Evolutionary conservation across 2,797 vertebrate genomes (phyloP), one percentile per base, ranked within the genome.

Genomic region (Columba guinea): DNA sequence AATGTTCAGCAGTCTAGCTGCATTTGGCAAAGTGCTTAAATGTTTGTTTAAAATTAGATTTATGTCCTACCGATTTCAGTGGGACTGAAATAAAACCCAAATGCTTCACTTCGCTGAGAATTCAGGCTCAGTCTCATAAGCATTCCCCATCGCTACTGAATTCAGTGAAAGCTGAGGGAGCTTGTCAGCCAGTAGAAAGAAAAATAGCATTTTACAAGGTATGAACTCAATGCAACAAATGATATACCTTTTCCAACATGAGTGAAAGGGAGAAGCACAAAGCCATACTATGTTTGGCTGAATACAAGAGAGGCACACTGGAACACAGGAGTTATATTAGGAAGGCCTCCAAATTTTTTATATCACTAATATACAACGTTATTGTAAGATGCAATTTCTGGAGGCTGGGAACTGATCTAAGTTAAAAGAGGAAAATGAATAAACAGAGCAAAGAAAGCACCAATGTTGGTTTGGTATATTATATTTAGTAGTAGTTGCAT

Each of bases 41-140:
- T 69, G 67, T 69, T 90, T 93, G 73, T 73, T 93, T 88, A 35
- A 86, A 95, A 78, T 55, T 65, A 35, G 44, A 75, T 79, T 93
- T 87, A 68, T 83, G 73, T 80, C 81, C 78, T 30, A 49, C 39
- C 52, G 67, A 65, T 78, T 92, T 94, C 44, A 67, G 64, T 53
- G n/a, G 39, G 39, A 93, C 89, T 56, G 64, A 93, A 84, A 87
- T 75, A 86, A 82, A 90, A 39, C 53, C 39, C 75, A 63, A 76
- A 73, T 37, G 69, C 46, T 93, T 89, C 63, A 49, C 58, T 81
- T 77, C 78, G 34, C 37, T 86, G 49, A 81, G 79, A 75, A 46
- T 64, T 90, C 41, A 48, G 21, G 39, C 35, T 84, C 63, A 41
- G 39, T 13, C 70, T 91, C 41, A 19, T 32, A 74, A 94, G 18